Percentiles rank a stretch among this genome's conserved stretches.
Conservation (phyloP, 2,888 invertebrate species). For the Caenorhabditis macrosperma region DNA sequence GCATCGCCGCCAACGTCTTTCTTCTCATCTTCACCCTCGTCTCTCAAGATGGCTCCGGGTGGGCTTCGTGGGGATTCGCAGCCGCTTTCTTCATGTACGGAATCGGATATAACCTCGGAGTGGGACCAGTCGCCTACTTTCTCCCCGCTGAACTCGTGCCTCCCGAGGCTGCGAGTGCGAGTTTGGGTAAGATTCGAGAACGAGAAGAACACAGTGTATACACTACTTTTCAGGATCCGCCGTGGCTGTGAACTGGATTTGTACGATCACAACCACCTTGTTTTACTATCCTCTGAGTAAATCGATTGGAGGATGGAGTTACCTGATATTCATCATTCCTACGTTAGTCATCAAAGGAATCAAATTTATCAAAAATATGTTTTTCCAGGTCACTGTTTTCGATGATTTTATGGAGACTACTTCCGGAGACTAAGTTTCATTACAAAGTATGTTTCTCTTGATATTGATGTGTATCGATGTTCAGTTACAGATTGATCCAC, state of each 20-base stretch:
- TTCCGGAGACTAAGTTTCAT: constrained; percentile 71
- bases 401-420: constrained; percentile 65
- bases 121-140: constrained; percentile 76
- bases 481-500: constrained; percentile 45
- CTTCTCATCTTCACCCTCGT: constrained; percentile 72
- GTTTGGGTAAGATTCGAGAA: constrained; percentile 58
- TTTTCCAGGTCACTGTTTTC: constrained; percentile 66
- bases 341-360: too few species aligned
- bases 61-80: constrained; percentile 74
- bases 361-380: too few species aligned
- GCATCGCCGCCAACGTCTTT: constrained; percentile 68
- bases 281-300: constrained; percentile 74
- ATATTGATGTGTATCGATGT: not conserved
- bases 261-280: constrained; percentile 71
- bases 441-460: constrained; percentile 41
- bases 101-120: constrained; percentile 76
- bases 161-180: constrained; percentile 62
- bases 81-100: constrained; percentile 74
- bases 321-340: constrained; percentile 75
- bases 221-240: constrained; percentile 67
- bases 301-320: constrained; percentile 75
- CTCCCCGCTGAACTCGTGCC: constrained; percentile 75
- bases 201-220: too few species aligned
- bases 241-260: constrained; percentile 75
- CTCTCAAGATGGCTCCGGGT: constrained; percentile 61